Evolutionary conservation across 2,888 invertebrate species (phyloP).

Genomic region (Euclidia mi): DNA sequence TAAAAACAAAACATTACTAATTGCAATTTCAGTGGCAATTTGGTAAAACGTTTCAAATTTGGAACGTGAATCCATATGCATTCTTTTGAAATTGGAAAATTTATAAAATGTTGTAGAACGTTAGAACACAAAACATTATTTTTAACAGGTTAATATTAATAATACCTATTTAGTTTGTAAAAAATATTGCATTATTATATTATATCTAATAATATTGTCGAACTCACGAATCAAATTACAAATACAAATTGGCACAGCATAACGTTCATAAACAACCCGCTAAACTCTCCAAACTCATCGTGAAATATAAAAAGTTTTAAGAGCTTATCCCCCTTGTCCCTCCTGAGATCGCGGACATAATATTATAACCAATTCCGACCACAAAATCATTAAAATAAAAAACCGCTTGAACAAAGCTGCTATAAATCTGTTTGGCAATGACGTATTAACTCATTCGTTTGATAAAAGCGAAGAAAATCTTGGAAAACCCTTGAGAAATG

Average conservation of each 20-base stretch:
- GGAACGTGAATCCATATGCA: too few relatives aligned
- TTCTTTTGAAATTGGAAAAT: too few relatives aligned
- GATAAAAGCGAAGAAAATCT: constrained; percentile 48
- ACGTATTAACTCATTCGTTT: constrained; percentile 53
- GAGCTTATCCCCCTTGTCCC: background rate
- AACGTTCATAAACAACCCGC: background rate
- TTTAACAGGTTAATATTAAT: too few relatives aligned
- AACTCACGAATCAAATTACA: constrained; percentile 18
- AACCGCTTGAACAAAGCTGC: constrained; percentile 16
- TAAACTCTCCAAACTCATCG: constrained; percentile 6
- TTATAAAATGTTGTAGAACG: too few relatives aligned
- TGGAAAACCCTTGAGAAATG: constrained; percentile 51
- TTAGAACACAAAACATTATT: too few relatives aligned
- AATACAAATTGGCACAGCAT: too few relatives aligned
- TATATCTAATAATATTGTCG: constrained; percentile 1
- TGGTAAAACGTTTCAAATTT: too few relatives aligned
- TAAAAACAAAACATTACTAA: background rate
- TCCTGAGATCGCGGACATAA: constrained; percentile 5
- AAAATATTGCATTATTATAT: too few relatives aligned
- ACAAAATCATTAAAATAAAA: constrained; percentile 24
- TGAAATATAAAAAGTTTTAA: constrained; percentile 23
- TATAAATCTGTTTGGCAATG: constrained; percentile 50
- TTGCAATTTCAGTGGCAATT: too few relatives aligned
- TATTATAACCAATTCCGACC: constrained; percentile 8
- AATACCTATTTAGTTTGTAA: too few relatives aligned